Base-by-base conservation (phyloP, 2,797 vertebrate species). In the Cetoscarus ocellatus region DNA sequence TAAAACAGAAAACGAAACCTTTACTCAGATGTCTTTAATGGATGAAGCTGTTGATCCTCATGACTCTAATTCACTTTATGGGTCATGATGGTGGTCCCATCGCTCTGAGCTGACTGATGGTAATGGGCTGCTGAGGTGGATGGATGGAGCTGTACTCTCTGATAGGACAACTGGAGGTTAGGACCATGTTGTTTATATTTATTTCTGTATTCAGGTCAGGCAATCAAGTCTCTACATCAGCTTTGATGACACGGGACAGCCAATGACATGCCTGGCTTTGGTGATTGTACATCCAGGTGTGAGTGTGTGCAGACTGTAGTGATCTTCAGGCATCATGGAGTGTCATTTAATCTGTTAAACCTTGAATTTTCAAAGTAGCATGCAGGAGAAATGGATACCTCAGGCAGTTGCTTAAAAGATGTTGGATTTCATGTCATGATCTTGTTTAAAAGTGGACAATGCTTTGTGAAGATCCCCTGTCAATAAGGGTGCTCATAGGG, bases 271-370 rank as follows among this genome's bases (percentile, higher is more conserved):
- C 5, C 44, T 59, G 77, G 67, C 67, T 86, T 83, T 12, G 11
- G 12, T 42, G 10, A 42, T n/a, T 10, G 9, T 7, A 42, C n/a
- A n/a, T n/a, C 4, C n/a, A 10, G 7, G 4, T 12, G 11, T 12
- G 42, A 12, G 4, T 79, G 73, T 62, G 73, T 68, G 66, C 77
- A 80, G 81, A 68, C 61, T 48, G 45, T 6, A 8, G 45, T 47
- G 15, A 15, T 17, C 83, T 80, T 86, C 77, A 61, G 78, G 81
- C 78, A 84, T 45, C 75, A 80, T 15, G 83, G 76, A 79, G 71
- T 82, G 79, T 59, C 57, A 73, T 44, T 88, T 60, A 58, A 50
- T 66, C 48, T 85, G 49, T 68, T 44, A 68, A 80, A 56, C 70
- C 85, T 86, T 70, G 64, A 49, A 55, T 64, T 82, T 51, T 73